Evolutionary conservation across 2,888 invertebrate species (phyloP).

Genomic region (Ecliptopera silaceata): DNA sequence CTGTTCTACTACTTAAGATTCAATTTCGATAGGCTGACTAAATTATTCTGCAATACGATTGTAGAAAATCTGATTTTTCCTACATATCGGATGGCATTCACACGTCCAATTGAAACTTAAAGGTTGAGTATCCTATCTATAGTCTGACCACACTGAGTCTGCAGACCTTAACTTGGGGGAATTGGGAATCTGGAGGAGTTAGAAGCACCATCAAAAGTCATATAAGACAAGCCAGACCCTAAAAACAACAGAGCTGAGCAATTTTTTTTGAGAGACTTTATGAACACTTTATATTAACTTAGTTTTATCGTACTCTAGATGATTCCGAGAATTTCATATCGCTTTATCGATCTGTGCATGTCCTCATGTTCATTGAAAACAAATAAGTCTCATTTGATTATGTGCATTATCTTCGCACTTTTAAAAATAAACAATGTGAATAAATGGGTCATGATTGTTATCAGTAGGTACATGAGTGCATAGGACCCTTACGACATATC

Average conservation of each 20-base stretch:
- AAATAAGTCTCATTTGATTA: slow-evolving; percentile 8
- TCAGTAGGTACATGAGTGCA: too few relatives aligned
- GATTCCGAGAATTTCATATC: slow-evolving; percentile 24
- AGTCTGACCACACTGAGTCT: too few relatives aligned
- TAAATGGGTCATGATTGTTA: too few relatives aligned
- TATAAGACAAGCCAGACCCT: too few relatives aligned
- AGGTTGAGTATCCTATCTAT: slow-evolving; percentile 11
- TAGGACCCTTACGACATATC: too few relatives aligned
- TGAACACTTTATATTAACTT: too few relatives aligned
- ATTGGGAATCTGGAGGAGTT: too few relatives aligned
- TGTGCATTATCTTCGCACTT: background rate
- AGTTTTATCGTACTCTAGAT: slow-evolving; percentile 25
- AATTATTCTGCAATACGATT: background rate
- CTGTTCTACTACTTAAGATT: background rate
- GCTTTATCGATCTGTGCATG: slow-evolving; percentile 27
- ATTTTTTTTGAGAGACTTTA: too few relatives aligned
- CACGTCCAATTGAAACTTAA: slow-evolving; percentile 13
- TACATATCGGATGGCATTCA: slow-evolving; percentile 18
- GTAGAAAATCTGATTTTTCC: slow-evolving; percentile 6
- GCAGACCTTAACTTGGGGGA: too few relatives aligned
- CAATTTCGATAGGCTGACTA: background rate
- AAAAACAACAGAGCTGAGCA: too few relatives aligned
- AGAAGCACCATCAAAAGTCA: too few relatives aligned
- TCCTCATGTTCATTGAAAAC: slow-evolving; percentile 24
- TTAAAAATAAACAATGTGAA: too few relatives aligned